Conservation (phyloP, 2,888 invertebrate species). For the Margaritifera margaritifera region DNA sequence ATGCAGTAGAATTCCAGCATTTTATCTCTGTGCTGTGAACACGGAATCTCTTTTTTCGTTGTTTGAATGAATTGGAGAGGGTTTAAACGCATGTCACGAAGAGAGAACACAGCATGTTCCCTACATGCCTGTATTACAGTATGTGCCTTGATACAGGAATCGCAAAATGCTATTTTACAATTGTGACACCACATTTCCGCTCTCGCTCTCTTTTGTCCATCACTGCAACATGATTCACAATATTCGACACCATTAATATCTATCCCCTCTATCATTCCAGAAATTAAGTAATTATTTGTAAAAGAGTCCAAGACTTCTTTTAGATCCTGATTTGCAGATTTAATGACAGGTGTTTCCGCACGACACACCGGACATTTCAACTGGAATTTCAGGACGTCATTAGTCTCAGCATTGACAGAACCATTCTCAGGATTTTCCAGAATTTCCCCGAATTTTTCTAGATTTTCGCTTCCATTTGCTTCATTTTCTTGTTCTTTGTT, state of each 20-base stretch:
- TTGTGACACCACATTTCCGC: slow-evolving; percentile 52
- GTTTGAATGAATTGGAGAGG: slow-evolving; percentile 43
- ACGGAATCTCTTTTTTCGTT: slow-evolving; percentile 45
- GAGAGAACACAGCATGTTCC: slow-evolving; percentile 44
- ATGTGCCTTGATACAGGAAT: slow-evolving; percentile 48
- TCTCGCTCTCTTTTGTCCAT: slow-evolving; percentile 30
- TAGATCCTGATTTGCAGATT: slow-evolving; percentile 34
- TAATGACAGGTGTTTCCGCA: slow-evolving; percentile 34
- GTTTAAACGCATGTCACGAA: slow-evolving; percentile 42
- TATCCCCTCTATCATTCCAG: slow-evolving; percentile 47
- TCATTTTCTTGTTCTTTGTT: slow-evolving; percentile 12
- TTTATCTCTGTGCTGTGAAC: slow-evolving; percentile 48
- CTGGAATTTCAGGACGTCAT: slow-evolving; percentile 6
- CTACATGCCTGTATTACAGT: slow-evolving; percentile 51
- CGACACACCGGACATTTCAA: slow-evolving; percentile 45
- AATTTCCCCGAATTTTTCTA: slow-evolving; percentile 5
- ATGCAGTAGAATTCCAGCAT: slow-evolving; percentile 50
- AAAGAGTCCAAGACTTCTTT: slow-evolving; percentile 35
- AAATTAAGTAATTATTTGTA: slow-evolving; percentile 47
- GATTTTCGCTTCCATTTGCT: slow-evolving; percentile 5
- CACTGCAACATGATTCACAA: slow-evolving; percentile 43
- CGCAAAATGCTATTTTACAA: slow-evolving; percentile 49
- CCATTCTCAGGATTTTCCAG: too few relatives aligned
- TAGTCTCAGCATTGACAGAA: too few relatives aligned
- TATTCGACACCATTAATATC: slow-evolving; percentile 40